A percentile compares a stretch with the other conserved stretches of the same genome.
Conservation (phyloP, 2,113 vertebrate genomes). For the Baryphthengus martii region DNA sequence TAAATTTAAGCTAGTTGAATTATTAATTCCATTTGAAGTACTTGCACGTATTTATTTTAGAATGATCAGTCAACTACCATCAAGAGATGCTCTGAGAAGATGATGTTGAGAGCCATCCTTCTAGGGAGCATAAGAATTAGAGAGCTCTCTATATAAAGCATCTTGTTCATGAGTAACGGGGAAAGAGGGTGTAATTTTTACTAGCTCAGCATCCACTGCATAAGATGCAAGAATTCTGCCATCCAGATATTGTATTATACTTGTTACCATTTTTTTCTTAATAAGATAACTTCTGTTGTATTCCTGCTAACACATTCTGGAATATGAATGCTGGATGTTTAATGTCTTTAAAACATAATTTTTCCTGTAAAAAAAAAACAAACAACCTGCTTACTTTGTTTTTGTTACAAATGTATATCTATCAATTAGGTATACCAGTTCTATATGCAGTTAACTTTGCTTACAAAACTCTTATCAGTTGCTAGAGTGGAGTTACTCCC, state of each 20-base stretch:
- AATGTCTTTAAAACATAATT: not conserved
- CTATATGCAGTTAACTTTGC: not conserved
- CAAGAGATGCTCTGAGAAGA: not conserved
- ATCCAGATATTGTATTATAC: not conserved
- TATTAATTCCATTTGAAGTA: not conserved
- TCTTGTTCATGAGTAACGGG: not conserved
- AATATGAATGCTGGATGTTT: not conserved
- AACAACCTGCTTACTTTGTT: not conserved
- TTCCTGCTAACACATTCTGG: not conserved
- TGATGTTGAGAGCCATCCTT: not conserved
- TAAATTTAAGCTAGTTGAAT: not conserved
- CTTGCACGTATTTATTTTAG: not conserved
- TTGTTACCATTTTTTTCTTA: not conserved
- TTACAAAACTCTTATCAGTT: not conserved
- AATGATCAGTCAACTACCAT: not conserved
- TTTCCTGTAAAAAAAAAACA: not conserved
- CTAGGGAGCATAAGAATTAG: not conserved
- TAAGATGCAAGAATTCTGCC: not conserved
- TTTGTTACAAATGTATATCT: not conserved
- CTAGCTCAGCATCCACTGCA: accelerated
- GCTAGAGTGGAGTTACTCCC: not conserved
- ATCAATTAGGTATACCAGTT: not conserved
- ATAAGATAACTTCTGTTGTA: not conserved
- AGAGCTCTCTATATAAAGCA: not conserved
- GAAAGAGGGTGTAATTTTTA: not conserved